These are phyloP conservation scores for Brachycybe producta DNA, from an alignment of 2,888 invertebrate genomes.

Conservation along the genomic window DNA sequence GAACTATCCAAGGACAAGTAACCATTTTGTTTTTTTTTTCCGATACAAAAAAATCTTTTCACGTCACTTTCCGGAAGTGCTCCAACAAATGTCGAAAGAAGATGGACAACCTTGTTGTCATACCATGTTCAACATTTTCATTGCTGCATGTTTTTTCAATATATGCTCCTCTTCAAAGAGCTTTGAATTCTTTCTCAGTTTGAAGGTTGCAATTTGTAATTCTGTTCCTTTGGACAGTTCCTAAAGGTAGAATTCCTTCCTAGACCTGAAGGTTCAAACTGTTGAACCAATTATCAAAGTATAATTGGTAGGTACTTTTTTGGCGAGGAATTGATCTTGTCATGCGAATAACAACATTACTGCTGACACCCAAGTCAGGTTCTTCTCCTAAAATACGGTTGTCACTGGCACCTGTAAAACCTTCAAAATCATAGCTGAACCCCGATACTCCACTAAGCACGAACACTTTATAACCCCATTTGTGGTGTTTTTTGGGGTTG, in stretches of 20 bases:
- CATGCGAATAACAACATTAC: constrained; percentile 7
- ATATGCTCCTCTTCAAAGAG: not conserved
- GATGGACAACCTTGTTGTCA: constrained; percentile 12
- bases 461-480: constrained; percentile 17
- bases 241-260: constrained; percentile 1
- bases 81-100: constrained; percentile 11
- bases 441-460: constrained; percentile 13
- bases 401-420: not conserved
- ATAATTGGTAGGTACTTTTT: constrained; percentile 6
- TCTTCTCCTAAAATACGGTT: not conserved
- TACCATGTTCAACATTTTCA: constrained; percentile 5
- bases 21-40: constrained; percentile 5
- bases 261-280: constrained; percentile 9
- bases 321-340: not conserved
- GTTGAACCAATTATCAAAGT: constrained; percentile 13
- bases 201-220: not conserved
- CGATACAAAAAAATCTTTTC: not conserved
- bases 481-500: constrained; percentile 17
- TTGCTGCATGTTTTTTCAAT: constrained; percentile 1
- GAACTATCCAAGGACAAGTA: not conserved
- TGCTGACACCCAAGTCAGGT: not conserved
- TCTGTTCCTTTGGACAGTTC: constrained; percentile 9
- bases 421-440: constrained; percentile 14
- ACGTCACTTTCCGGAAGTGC: not conserved
- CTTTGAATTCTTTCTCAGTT: constrained; percentile 6